Evolutionary conservation across 1,140 invertebrate species (phyloP), one percentile per base, ranked within the genome.

Genomic region (Helicorthomorpha holstii): DNA sequence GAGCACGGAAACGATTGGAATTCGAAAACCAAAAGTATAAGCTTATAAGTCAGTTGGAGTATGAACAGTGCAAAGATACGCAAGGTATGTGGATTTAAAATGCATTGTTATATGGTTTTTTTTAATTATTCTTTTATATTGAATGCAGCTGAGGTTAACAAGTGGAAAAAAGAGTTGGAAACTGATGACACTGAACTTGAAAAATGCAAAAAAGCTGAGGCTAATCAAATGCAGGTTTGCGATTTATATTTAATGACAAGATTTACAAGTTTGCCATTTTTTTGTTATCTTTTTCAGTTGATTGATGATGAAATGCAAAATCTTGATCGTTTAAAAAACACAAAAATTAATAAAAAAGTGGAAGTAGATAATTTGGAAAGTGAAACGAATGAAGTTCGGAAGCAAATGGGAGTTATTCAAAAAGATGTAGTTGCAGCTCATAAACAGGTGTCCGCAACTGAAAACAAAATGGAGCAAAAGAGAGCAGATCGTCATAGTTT

Each of bases 1-100:
- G 90, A 53, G 89, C 89, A 49, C 91, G 93, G 60, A 86, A 85
- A 60, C 76, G 91, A 56, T 79, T 95, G 66, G 93, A 98, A 65
- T 98, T 95, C 72, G 90, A 98, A 60, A 92, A 94, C 64, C 92
- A 98, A 69, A 90, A 90, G 59, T 93, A 95, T 73, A 77, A 87
- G 54, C 84, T 98, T 57, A 79, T 83, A 21, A 94, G 90, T 68
- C 92, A 97, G 66, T 73, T 98, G 48, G 92, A 98, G 66, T 98
- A 96, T 73, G 92, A 98, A 66, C 80, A 81, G 54, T 90, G 89
- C 49, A 79, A 93, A 47, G 89, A 97, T 64, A 95, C 89, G 21
- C 55, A 61, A 49, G 65, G 54, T 55, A 26, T 34, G 48, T 12
- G 12, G 1, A 4, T 49, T 54, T 23, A 1, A 27, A 22, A 48